Percentiles rank a stretch among this genome's conserved stretches.
phyloP scores from a whole-genome alignment of 2,888 invertebrate genomes.

The Onthophagus sagittarius region DNA sequence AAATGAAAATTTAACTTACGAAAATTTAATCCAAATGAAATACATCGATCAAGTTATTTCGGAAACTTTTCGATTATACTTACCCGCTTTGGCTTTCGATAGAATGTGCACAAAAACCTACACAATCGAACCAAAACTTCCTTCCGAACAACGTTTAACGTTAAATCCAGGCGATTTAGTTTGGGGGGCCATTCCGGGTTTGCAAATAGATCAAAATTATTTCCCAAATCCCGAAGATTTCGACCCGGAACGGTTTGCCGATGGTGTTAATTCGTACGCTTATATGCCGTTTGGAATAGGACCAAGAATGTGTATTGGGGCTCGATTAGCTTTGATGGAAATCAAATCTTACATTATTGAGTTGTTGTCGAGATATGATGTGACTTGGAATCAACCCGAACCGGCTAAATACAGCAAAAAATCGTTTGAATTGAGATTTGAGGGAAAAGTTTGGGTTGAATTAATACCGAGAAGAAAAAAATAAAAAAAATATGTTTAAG shows the following conservation, averaged over 20 bases:
- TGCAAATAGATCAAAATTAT: neutral
- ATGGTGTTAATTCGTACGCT: neutral
- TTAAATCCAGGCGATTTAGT: neutral
- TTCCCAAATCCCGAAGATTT: neutral
- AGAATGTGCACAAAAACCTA: neutral
- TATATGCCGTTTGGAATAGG: neutral
- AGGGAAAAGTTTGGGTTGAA: neutral
- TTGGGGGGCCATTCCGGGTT: neutral
- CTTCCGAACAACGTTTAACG: neutral
- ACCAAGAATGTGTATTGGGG: neutral
- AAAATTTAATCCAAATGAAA: constrained; percentile 45
- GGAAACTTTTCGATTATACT: neutral
- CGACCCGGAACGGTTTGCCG: neutral
- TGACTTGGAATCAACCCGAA: neutral
- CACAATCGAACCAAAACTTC: neutral
- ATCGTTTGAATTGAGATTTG: neutral
- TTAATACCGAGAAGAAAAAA: neutral
- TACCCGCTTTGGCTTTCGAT: neutral
- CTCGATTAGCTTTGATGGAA: neutral
- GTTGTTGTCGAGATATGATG: neutral
- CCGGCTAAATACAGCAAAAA: neutral
- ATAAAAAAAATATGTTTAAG: neutral
- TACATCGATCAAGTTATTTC: constrained; percentile 3
- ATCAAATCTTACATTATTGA: neutral
- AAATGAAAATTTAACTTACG: constrained; percentile 49